These are phyloP conservation scores for Lacanobia oleracea DNA, from an alignment of 2,888 invertebrate genomes.

Conservation along the genomic window DNA sequence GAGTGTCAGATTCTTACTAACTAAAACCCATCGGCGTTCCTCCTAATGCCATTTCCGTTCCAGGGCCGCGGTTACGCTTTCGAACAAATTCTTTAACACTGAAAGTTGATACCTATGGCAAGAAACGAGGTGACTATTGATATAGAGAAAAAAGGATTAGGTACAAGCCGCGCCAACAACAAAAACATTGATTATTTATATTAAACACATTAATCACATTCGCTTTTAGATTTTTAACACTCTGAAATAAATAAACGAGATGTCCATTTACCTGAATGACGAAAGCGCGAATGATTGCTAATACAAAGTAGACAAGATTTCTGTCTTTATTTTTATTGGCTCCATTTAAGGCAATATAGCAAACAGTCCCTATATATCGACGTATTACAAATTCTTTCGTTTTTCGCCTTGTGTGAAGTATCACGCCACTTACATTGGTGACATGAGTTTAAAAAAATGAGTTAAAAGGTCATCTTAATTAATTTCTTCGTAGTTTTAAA, in stretches of 20 bases:
- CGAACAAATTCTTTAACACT: no score
- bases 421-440: conserved; percentile 45
- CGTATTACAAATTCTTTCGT: conserved; percentile 35
- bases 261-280: background rate
- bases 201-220: no score
- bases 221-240: background rate
- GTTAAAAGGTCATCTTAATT: conserved; percentile 57
- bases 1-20: no score
- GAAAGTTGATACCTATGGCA: no score
- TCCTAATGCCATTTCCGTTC: no score
- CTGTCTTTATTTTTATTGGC: conserved; percentile 48
- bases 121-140: no score
- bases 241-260: no score
- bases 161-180: no score
- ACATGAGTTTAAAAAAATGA: conserved; percentile 9
- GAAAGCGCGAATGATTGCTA: background rate
- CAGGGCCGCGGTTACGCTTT: no score
- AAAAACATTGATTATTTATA: no score
- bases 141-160: no score
- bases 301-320: background rate
- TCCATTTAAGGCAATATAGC: conserved; percentile 47
- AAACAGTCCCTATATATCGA: conserved; percentile 38
- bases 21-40: no score
- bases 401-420: conserved; percentile 55
- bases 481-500: conserved; percentile 32